Evolutionary conservation across 2,888 invertebrate genomes (phyloP).

Genomic region (Chymomyza caudatula): DNA sequence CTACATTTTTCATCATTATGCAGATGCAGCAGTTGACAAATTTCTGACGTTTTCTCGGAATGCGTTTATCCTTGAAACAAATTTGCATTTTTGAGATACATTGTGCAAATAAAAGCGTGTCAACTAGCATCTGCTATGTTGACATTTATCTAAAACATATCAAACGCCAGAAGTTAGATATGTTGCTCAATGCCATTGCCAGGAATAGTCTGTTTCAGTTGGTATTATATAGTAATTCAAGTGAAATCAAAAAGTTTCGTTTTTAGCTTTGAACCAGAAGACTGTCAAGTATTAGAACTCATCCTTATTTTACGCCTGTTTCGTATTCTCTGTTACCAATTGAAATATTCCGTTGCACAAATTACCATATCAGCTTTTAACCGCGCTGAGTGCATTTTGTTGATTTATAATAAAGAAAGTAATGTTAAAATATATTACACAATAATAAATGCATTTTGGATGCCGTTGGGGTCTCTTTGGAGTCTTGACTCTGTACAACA

Average conservation of each 20-base stretch:
- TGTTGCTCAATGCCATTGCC: not conserved
- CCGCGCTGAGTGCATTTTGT: slow-evolving; percentile 60
- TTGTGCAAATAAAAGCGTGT: slow-evolving; percentile 32
- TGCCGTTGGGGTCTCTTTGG: slow-evolving; percentile 36
- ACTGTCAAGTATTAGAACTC: no score
- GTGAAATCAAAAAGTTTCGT: no score
- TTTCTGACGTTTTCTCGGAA: slow-evolving; percentile 49
- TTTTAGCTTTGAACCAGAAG: no score
- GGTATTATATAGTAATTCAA: no score
- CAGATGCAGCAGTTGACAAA: slow-evolving; percentile 58
- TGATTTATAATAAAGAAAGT: slow-evolving; percentile 67
- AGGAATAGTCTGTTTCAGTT: no score
- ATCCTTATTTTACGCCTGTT: no score
- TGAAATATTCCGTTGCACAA: no score
- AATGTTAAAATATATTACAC: slow-evolving; percentile 65
- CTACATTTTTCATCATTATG: slow-evolving; percentile 49
- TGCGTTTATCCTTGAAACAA: slow-evolving; percentile 59
- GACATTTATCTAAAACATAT: slow-evolving; percentile 42
- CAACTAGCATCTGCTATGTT: slow-evolving; percentile 48
- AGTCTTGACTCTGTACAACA: slow-evolving; percentile 22
- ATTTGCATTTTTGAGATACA: slow-evolving; percentile 43
- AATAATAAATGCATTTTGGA: slow-evolving; percentile 54
- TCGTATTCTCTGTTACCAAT: no score
- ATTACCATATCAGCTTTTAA: slow-evolving; percentile 51
- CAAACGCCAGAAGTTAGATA: not conserved